Base-by-base conservation (phyloP, 1,140 invertebrate genomes). In the Anoplophora glabripennis region DNA sequence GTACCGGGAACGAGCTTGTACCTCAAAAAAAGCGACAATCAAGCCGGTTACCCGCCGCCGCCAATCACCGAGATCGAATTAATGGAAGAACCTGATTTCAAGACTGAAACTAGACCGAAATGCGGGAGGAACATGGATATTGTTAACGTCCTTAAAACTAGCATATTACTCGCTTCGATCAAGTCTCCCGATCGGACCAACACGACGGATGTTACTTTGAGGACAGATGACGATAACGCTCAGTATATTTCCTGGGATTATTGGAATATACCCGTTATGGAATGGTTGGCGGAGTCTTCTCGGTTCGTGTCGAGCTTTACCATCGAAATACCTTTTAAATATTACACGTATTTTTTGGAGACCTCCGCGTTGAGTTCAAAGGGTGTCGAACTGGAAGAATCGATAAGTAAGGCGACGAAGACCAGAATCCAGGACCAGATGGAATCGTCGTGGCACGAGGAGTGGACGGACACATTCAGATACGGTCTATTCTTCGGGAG, bases 1-100 rank as follows among this genome's bases (percentile, higher is more conserved):
- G 72, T 86, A 36, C 81, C 82, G 3, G 80, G 78, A 42, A 79
- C 76, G 11, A 61, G 67, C 38, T 69, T 79, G 52, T 60, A 68
- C 44, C 44, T 34, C 9, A 58, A 45, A 15, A 51, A 45, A 37
- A 54, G 58, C 18, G 51, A 53, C 53, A 33, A 45, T 17, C 10
- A 15, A 15, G 21, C n/a, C 15, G 14, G 21, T 11, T 11, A 14
- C 1, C 4, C 21, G 7, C 5, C 12, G 17, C 42, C n/a, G n/a
- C 21, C 15, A 12, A 45, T 10, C 14, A 7, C 15, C 21, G 42
- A 45, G 8, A 17, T 45, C 3, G 3, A 11, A 45, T 17, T 11
- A 28, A 11, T 33, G 11, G 17, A 33, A 11, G 10, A 14, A 49
- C 21, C n/a, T 9, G n/a, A 47, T 7, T 2, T 45, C 8, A 21